Percentiles rank a stretch among this genome's conserved stretches.
These are phyloP conservation scores for Pseudococcus longispinus DNA, from an alignment of 2,888 invertebrate species.

Conservation along the genomic window DNA sequence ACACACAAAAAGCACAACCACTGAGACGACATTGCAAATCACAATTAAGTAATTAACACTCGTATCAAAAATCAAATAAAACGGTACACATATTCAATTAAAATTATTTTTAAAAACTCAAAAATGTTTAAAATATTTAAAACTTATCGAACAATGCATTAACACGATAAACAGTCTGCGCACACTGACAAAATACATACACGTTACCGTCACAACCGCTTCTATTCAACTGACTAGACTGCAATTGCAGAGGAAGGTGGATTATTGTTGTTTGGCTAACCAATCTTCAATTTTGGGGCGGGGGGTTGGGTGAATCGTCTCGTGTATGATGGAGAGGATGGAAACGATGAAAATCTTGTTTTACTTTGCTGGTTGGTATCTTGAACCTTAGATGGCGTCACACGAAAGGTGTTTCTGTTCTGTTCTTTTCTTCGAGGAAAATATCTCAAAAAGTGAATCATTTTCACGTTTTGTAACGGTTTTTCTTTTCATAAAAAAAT, in stretches of 20 bases:
- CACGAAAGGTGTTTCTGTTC: too few species aligned
- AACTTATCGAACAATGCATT: not conserved
- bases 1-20: not conserved
- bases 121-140: not conserved
- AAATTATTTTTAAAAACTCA: not conserved
- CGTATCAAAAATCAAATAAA: not conserved
- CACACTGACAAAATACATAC: not conserved
- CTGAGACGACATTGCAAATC: not conserved
- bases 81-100: slow-evolving; percentile 3
- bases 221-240: not conserved
- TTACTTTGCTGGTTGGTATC: not conserved
- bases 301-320: not conserved
- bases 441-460: too few species aligned
- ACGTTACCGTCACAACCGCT: not conserved
- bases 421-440: too few species aligned
- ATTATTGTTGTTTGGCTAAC: not conserved
- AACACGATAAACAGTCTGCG: not conserved
- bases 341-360: too few species aligned
- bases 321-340: not conserved
- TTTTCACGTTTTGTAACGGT: too few species aligned
- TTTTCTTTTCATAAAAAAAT: too few species aligned
- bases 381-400: not conserved
- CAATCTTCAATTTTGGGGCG: not conserved
- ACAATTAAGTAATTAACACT: not conserved
- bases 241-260: not conserved